These are phyloP conservation scores for Ennomos fuscantarius DNA, from an alignment of 2,888 invertebrate genomes.

Conservation along the genomic window DNA sequence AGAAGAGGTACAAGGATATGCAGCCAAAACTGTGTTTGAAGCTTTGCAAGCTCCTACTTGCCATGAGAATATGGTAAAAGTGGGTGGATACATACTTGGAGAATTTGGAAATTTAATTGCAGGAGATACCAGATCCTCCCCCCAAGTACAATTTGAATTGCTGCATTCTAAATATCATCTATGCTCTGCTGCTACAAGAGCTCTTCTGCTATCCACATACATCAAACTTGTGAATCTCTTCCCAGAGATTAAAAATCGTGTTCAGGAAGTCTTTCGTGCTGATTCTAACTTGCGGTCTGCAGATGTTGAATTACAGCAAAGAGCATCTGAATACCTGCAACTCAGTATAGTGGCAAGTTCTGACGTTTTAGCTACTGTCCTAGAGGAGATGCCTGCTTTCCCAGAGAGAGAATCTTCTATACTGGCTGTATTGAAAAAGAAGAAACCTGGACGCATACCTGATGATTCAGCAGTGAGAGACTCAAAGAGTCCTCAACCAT, in stretches of 20 bases:
- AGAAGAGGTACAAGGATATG: constrained; percentile 99
- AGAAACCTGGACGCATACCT: constrained; percentile 97
- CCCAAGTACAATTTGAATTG: constrained; percentile 98
- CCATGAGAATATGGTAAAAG: constrained; percentile 99
- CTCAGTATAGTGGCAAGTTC: constrained; percentile 97
- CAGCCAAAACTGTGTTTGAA: constrained; percentile 99
- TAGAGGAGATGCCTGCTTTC: constrained; percentile 99
- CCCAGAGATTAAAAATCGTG: constrained; percentile 98
- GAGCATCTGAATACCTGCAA: constrained; percentile 98
- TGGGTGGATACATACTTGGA: constrained; percentile 99
- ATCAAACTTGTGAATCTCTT: constrained; percentile 99
- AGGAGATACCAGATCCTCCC: constrained; percentile 98
- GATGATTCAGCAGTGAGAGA: constrained; percentile 90
- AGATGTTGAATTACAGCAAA: constrained; percentile 99
- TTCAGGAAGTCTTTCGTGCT: constrained; percentile 97
- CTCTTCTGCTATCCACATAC: constrained; percentile 98
- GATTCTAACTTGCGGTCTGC: constrained; percentile 98
- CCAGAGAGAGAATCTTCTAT: constrained; percentile 99
- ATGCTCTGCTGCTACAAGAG: constrained; percentile 98
- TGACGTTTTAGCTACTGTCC: constrained; percentile 98
- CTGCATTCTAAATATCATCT: constrained; percentile 99
- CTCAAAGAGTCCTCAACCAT: constrained; percentile 90
- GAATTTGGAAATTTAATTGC: constrained; percentile 99
- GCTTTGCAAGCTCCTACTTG: constrained; percentile 99
- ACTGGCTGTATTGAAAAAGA: constrained; percentile 98